Evolutionary conservation across 2,113 vertebrate species (phyloP), one percentile per base, ranked within the genome.

Genomic region (Cottus gobio): DNA sequence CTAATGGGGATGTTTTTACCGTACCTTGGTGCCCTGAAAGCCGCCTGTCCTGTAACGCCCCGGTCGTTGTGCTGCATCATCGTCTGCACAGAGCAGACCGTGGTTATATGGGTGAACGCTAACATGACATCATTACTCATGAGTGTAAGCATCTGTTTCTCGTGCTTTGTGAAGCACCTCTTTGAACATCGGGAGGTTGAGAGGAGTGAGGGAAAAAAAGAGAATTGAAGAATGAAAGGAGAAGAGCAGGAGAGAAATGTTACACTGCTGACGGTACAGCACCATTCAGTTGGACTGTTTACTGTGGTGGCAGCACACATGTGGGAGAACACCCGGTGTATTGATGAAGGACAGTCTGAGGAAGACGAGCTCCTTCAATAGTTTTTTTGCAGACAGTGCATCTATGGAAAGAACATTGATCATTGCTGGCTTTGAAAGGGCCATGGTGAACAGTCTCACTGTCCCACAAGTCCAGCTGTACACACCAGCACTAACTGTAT

Each of bases 51-150:
- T 68, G 39, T 28, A 22, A 31, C 68, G 56, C 79, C 57, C 60
- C 12, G 37, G 4, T 39, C 61, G 44, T 76, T 81, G 57, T 70
- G 57, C 78, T 77, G 64, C 58, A 34, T 73, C 50, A 39, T 37
- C 12, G 61, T 76, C 37, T 69, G 63, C 8, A 24, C 64, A 36
- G 30, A 30, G 20, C 63, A 69, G 48, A 31, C 50, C 28, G 71
- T 75, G 65, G 39, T 67, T 24, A 65, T 76, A 78, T 66, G 42
- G 42, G 28, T 61, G 56, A 70, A 56, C 61, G 82, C 48, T 69
- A 63, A 57, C 44, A 44, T 90, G 74, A 85, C 73, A 77, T 71
- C 84, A 82, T 73, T 71, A 60, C 77, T 71, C 82, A 74, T 74
- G 80, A 84, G 64, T 60, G 37, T 57, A 44, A 63, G 84, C 80